These are phyloP conservation scores for Macroramphosus scolopax DNA, from an alignment of 2,797 vertebrate species.

Conservation along the genomic window DNA sequence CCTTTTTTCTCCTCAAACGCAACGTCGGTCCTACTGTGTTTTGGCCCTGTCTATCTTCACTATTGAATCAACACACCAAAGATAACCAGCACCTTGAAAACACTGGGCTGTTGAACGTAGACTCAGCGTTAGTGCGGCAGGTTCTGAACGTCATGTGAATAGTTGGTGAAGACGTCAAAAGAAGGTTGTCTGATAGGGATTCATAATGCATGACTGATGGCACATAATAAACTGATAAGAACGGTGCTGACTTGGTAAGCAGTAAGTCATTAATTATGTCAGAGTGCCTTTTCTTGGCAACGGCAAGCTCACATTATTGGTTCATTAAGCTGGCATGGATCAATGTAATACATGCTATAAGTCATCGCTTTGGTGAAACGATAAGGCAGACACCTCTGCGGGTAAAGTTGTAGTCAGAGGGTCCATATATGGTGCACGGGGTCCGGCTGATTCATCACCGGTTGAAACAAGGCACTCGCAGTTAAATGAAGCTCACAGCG, in stretches of 20 bases:
- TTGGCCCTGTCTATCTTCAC: background rate
- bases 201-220: slow-evolving; percentile 61
- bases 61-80: slow-evolving; percentile 22
- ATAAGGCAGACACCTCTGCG: slow-evolving; percentile 25
- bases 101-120: slow-evolving; percentile 22
- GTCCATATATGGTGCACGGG: too few species aligned
- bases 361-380: slow-evolving; percentile 50
- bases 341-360: slow-evolving; percentile 71
- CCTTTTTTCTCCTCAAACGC: slow-evolving; percentile 8
- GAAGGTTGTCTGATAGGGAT: slow-evolving; percentile 47
- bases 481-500: slow-evolving; percentile 42
- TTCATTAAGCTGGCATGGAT: slow-evolving; percentile 74
- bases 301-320: slow-evolving; percentile 68
- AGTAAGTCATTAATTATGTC: slow-evolving; percentile 73
- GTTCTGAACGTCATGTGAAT: slow-evolving; percentile 45
- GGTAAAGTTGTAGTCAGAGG: slow-evolving; percentile 13
- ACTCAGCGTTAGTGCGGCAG: slow-evolving; percentile 10
- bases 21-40: slow-evolving; percentile 3
- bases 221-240: slow-evolving; percentile 68
- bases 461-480: slow-evolving; percentile 42
- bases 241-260: slow-evolving; percentile 63
- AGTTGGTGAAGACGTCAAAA: slow-evolving; percentile 25
- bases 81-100: slow-evolving; percentile 22
- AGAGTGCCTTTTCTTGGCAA: slow-evolving; percentile 68
- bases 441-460: slow-evolving; percentile 34